Percentiles rank a stretch among this genome's conserved stretches.
Conservation (phyloP, 2,113 vertebrate species). For the Nestor notabilis region DNA sequence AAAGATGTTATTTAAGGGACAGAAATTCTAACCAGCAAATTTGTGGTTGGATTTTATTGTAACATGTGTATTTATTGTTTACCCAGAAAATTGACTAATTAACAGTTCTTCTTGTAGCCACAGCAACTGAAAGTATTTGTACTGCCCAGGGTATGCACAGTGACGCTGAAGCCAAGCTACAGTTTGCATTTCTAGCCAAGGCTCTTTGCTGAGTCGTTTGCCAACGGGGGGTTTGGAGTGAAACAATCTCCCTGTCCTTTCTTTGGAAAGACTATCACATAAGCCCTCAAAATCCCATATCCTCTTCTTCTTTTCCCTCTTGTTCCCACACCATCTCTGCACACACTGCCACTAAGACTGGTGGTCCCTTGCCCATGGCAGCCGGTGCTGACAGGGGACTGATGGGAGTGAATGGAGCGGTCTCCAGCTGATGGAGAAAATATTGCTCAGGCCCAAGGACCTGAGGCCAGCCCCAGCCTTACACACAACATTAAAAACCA, state of each 20-base stretch:
- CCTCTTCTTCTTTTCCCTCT: not conserved
- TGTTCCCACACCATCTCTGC: not conserved
- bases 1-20: not conserved
- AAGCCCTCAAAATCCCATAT: not conserved
- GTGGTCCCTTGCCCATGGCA: not conserved
- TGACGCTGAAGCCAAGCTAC: not conserved
- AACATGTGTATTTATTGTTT: not conserved
- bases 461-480: not conserved
- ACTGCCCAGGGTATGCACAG: not conserved
- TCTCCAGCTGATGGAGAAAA: not conserved
- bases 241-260: not conserved
- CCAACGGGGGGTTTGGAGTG: not conserved
- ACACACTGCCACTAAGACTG: not conserved
- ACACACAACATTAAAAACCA: rapidly evolving
- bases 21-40: slow-evolving; percentile 16
- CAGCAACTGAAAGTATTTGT: not conserved
- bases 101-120: slow-evolving; percentile 4
- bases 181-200: not conserved
- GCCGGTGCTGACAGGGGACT: rapidly evolving
- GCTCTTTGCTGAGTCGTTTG: not conserved
- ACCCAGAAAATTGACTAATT: not conserved
- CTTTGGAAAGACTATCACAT: not conserved
- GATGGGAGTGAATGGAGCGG: rapidly evolving
- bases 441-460: not conserved
- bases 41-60: not conserved